A percentile compares a stretch with the other conserved stretches of the same genome.
Conservation (phyloP, 2,797 vertebrate species). For the Bothrops alternatus region DNA sequence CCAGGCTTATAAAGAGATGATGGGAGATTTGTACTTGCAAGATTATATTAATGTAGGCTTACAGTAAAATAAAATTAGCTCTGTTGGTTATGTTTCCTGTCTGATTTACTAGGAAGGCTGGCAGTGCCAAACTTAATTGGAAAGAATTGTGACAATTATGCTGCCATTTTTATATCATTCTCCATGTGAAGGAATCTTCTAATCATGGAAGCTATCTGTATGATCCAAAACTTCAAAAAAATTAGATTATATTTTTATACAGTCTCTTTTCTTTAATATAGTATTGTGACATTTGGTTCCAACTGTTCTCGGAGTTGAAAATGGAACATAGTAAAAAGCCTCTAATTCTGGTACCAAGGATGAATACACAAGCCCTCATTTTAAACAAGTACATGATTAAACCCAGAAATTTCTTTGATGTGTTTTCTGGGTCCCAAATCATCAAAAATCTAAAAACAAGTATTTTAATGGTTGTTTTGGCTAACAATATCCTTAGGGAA, state of each 20-base stretch:
- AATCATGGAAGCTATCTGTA: background rate
- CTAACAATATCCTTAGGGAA: background rate
- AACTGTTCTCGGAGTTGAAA: background rate
- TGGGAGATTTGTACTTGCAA: no score
- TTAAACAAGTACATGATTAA: background rate
- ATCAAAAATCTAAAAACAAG: background rate
- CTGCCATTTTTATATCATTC: background rate
- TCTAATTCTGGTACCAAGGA: background rate
- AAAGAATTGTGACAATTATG: background rate
- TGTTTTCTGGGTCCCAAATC: background rate
- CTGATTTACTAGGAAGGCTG: background rate
- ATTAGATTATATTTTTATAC: background rate
- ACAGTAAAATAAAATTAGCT: no score
- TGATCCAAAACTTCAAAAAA: background rate
- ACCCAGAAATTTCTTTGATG: background rate
- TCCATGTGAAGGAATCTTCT: background rate
- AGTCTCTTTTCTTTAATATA: background rate
- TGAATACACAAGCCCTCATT: background rate
- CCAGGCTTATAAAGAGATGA: no score
- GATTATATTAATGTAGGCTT: no score
- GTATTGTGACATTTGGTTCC: background rate
- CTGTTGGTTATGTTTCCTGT: background rate
- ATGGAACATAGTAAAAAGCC: background rate
- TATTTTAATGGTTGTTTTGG: background rate
- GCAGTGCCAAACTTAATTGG: background rate